Percentiles rank a stretch among this genome's conserved stretches.
phyloP scores from a whole-genome alignment of 2,888 invertebrate species.

The Agrotis ipsilon region DNA sequence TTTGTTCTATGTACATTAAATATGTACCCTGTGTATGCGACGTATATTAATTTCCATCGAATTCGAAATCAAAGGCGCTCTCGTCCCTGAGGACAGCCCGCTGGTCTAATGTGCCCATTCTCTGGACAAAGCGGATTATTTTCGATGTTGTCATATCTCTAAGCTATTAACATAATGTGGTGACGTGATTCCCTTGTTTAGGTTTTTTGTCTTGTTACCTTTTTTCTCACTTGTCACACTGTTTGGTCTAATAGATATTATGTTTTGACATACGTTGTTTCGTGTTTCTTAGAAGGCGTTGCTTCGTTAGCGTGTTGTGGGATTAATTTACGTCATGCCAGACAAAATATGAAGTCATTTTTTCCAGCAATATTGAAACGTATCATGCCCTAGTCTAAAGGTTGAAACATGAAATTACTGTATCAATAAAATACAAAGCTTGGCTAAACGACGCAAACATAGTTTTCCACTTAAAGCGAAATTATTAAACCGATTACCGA shows the following conservation, averaged over 20 bases:
- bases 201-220: constrained; percentile 73
- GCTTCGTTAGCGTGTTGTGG: constrained; percentile 58
- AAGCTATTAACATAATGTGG: constrained; percentile 87
- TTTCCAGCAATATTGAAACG: constrained; percentile 45
- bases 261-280: constrained; percentile 68
- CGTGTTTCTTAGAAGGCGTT: constrained; percentile 68
- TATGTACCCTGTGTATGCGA: constrained; percentile 76
- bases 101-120: constrained; percentile 83
- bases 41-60: constrained; percentile 87
- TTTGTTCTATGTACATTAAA: constrained; percentile 71
- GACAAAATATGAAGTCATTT: constrained; percentile 70
- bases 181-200: constrained; percentile 84
- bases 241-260: constrained; percentile 80
- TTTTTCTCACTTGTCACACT: constrained; percentile 77
- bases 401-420: constrained; percentile 42
- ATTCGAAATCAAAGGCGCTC: constrained; percentile 87
- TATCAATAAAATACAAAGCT: constrained; percentile 69
- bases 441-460: constrained; percentile 55
- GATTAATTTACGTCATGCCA: constrained; percentile 69
- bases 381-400: constrained; percentile 13
- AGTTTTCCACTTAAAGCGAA: constrained; percentile 76
- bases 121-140: constrained; percentile 89
- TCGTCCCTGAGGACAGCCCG: constrained; percentile 79
- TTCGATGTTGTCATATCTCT: constrained; percentile 86
- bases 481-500: constrained; percentile 81